Conservation (phyloP, 2,113 vertebrate genomes). For the Dissostichus mawsoni region DNA sequence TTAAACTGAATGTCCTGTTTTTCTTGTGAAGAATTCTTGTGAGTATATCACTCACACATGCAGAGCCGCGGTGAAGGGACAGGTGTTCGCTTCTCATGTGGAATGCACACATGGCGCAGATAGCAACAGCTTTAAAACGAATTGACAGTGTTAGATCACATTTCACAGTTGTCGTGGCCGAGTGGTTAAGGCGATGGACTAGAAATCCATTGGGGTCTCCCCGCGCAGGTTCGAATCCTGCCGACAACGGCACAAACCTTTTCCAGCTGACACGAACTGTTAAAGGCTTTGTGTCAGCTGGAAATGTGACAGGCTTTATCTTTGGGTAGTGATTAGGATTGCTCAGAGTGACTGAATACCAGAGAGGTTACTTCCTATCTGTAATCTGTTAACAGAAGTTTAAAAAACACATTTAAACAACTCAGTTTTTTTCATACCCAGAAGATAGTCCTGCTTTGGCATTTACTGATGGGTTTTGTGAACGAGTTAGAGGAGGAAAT, state of each 20-base stretch:
- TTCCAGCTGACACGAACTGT: background rate
- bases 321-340: background rate
- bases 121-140: background rate
- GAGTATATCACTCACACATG: background rate
- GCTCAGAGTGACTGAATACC: background rate
- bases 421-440: too few relatives aligned
- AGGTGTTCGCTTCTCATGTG: slow-evolving; percentile 46
- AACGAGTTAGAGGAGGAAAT: background rate
- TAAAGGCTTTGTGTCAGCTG: background rate
- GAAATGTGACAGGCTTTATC: background rate
- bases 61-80: background rate
- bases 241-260: slow-evolving; percentile 84
- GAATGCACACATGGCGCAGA: background rate
- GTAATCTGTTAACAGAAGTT: background rate
- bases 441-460: background rate
- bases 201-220: slow-evolving; percentile 95
- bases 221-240: slow-evolving; percentile 97
- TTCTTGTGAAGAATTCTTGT: background rate
- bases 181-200: slow-evolving; percentile 91
- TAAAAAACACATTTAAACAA: too few relatives aligned
- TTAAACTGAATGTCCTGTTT: background rate
- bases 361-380: background rate
- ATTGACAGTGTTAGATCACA: accelerated
- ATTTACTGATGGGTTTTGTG: background rate
- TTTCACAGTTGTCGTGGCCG: slow-evolving; percentile 73